These are phyloP conservation scores for Crenichthys baileyi DNA, from an alignment of 2,797 vertebrate species.

Conservation along the genomic window DNA sequence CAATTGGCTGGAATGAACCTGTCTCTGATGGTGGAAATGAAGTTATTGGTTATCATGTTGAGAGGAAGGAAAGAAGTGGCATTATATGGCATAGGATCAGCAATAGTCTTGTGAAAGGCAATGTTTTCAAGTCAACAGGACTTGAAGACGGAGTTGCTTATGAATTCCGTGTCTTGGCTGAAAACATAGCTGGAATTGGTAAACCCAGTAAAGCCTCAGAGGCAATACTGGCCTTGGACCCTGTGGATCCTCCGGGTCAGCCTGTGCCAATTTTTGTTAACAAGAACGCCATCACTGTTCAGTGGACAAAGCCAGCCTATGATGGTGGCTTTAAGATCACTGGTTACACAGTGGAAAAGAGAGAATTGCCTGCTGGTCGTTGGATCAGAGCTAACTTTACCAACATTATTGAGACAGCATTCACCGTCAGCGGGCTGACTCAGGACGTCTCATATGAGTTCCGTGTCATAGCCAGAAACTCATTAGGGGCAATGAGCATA, in stretches of 20 bases:
- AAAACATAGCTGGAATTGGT: conserved; percentile 96
- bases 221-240: conserved; percentile 91
- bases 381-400: conserved; percentile 98
- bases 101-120: conserved; percentile 89
- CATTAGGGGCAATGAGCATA: conserved; percentile 91
- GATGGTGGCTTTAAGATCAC: conserved; percentile 99
- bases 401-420: conserved; percentile 94
- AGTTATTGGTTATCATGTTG: conserved; percentile 94
- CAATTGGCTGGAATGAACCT: conserved; percentile 97
- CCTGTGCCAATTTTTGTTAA: conserved; percentile 90
- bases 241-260: conserved; percentile 95
- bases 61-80: conserved; percentile 95
- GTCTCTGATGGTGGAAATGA: conserved; percentile 95
- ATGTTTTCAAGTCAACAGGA: conserved; percentile 92
- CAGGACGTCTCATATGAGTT: conserved; percentile 95
- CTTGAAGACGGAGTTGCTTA: conserved; percentile 95
- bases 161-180: conserved; percentile 95
- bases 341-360: conserved; percentile 95
- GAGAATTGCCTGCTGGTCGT: conserved; percentile 91
- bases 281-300: conserved; percentile 91
- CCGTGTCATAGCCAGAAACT: conserved; percentile 93
- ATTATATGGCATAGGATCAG: conserved; percentile 95
- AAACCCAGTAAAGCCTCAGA: conserved; percentile 97
- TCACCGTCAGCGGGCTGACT: conserved; percentile 95
- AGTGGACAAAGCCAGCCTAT: conserved; percentile 97